Conservation (phyloP, 2,797 vertebrate genomes). For the Pampus argenteus region DNA sequence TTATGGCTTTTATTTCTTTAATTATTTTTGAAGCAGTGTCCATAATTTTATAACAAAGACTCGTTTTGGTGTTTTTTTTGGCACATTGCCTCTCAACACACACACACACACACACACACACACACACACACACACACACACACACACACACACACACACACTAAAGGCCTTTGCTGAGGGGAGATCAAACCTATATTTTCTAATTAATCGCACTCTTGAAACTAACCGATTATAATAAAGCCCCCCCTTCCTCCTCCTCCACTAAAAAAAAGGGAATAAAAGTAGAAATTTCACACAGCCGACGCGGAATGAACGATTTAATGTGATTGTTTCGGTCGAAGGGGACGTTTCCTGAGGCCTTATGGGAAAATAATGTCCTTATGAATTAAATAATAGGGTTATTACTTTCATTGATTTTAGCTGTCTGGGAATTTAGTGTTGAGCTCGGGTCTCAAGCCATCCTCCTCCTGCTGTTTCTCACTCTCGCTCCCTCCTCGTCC, state of each 20-base stretch:
- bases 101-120: background rate
- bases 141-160: background rate
- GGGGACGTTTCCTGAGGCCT: constrained; percentile 81
- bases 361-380: constrained; percentile 84
- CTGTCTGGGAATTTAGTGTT: constrained; percentile 83
- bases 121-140: constrained; percentile 3
- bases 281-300: constrained; percentile 77
- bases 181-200: constrained; percentile 69
- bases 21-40: constrained; percentile 1
- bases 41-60: constrained; percentile 15
- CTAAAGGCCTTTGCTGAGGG: constrained; percentile 45
- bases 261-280: constrained; percentile 57
- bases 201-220: constrained; percentile 81
- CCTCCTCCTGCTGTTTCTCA: constrained; percentile 64
- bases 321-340: constrained; percentile 84
- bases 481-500: constrained; percentile 65
- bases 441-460: constrained; percentile 73
- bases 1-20: constrained; percentile 8
- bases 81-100: constrained; percentile 7
- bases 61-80: constrained; percentile 6
- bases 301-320: constrained; percentile 79
- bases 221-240: constrained; percentile 76
- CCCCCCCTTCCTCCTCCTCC: too few species aligned
- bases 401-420: constrained; percentile 86
- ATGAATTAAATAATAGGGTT: constrained; percentile 87